Evolutionary conservation across 2,797 vertebrate species (phyloP).

Genomic region (Diplodus sargus): DNA sequence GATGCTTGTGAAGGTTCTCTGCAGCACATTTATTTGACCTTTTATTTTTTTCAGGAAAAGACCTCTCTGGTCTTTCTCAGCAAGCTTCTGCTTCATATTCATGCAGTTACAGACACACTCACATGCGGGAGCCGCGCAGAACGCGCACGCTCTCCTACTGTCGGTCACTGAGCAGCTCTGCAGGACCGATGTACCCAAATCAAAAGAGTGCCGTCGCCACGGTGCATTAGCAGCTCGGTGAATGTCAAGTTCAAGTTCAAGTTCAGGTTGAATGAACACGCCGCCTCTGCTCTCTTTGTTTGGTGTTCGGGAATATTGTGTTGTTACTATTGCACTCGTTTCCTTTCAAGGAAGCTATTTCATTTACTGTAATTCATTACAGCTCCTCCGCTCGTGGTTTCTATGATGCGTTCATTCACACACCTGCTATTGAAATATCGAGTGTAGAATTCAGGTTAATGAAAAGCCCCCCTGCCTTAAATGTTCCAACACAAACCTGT

Average conservation of each 20-base stretch:
- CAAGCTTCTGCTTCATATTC: slow-evolving; percentile 50
- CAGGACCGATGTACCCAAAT: slow-evolving; percentile 47
- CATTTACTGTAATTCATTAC: slow-evolving; percentile 16
- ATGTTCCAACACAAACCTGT: slow-evolving; percentile 14
- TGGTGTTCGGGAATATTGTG: slow-evolving; percentile 9
- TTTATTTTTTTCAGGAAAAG: slow-evolving; percentile 41
- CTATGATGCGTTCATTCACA: slow-evolving; percentile 25
- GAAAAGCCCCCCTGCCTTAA: slow-evolving; percentile 37
- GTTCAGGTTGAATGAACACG: slow-evolving; percentile 58
- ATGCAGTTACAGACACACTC: slow-evolving; percentile 36
- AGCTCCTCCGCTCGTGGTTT: slow-evolving; percentile 1
- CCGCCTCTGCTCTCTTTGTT: slow-evolving; percentile 49
- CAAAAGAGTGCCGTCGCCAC: slow-evolving; percentile 56
- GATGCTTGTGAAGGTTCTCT: neutral
- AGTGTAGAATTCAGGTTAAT: slow-evolving; percentile 38
- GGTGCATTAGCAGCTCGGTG: slow-evolving; percentile 54
- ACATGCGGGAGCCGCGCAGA: slow-evolving; percentile 46
- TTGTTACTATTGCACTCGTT: neutral
- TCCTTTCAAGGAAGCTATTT: slow-evolving; percentile 8
- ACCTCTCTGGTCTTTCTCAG: slow-evolving; percentile 31
- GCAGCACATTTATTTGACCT: slow-evolving; percentile 44
- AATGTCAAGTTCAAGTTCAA: slow-evolving; percentile 61
- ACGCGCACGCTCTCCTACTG: slow-evolving; percentile 22
- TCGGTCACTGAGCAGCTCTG: slow-evolving; percentile 44
- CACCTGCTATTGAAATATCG: slow-evolving; percentile 36